Percentiles rank a stretch among this genome's conserved stretches.
Evolutionary conservation across 2,888 invertebrate species (phyloP).

Genomic region (Petrolisthes cinctipes): DNA sequence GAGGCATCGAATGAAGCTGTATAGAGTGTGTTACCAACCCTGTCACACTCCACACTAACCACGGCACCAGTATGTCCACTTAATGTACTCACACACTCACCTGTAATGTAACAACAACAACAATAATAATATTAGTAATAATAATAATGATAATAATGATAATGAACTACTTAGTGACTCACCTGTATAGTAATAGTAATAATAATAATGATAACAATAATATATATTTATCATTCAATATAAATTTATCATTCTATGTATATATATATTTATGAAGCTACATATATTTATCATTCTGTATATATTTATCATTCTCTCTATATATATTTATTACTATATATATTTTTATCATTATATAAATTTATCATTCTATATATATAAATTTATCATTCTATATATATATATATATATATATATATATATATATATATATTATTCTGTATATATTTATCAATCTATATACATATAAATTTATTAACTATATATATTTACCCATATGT

Average conservation of each 20-base stretch:
- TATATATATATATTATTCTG: conserved; percentile 42
- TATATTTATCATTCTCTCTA: not conserved
- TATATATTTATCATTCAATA: not conserved
- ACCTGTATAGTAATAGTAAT: not conserved
- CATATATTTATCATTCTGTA: not conserved
- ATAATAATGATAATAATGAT: not conserved
- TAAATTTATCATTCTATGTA: not conserved
- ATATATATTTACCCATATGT: conserved; percentile 77
- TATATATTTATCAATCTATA: conserved; percentile 17
- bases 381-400: not conserved
- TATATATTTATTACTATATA: not conserved
- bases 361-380: not conserved
- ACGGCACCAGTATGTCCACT: conserved; percentile 83
- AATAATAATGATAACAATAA: not conserved
- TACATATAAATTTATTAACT: not conserved
- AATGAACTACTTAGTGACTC: not conserved
- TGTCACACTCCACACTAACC: conserved; percentile 80
- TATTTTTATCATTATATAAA: not conserved
- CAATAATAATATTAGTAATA: not conserved
- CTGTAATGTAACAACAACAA: conserved; percentile 68
- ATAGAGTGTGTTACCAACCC: conserved; percentile 78
- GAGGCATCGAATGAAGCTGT: conserved; percentile 86
- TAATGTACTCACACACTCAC: conserved; percentile 76
- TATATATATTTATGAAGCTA: not conserved
- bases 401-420: conserved; percentile 28